Evolutionary conservation across 1,140 invertebrate species (phyloP).

Genomic region (Drosophila bocki): DNA sequence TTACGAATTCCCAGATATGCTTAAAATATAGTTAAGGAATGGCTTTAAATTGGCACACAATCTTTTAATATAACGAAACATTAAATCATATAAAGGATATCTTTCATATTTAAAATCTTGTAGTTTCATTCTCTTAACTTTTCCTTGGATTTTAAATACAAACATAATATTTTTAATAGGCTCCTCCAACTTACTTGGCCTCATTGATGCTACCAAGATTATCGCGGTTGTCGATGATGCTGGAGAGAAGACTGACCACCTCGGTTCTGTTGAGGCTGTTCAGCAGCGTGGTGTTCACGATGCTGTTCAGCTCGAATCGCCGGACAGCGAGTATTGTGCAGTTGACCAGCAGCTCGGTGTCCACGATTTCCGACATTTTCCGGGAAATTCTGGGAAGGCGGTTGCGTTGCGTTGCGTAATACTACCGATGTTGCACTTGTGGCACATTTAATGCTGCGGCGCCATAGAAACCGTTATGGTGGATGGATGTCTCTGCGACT

Average conservation of each 20-base stretch:
- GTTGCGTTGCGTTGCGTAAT: constrained; percentile 51
- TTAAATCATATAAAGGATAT: no score
- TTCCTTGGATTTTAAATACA: no score
- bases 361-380: constrained; percentile 81
- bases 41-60: no score
- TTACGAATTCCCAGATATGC: background rate
- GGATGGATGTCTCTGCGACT: constrained; percentile 2
- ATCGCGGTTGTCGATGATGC: constrained; percentile 81
- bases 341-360: constrained; percentile 81
- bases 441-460: constrained; percentile 44
- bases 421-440: constrained; percentile 35
- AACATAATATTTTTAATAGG: no score
- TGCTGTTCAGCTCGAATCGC: constrained; percentile 76
- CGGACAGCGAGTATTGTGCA: constrained; percentile 81
- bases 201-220: constrained; percentile 79
- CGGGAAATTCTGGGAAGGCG: background rate
- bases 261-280: constrained; percentile 76
- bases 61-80: background rate
- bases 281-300: constrained; percentile 75
- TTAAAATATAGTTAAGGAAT: constrained; percentile 2
- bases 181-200: constrained; percentile 71
- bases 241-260: constrained; percentile 71
- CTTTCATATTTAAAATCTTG: no score
- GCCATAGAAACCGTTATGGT: constrained; percentile 46
- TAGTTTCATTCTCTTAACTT: no score